Evolutionary conservation across 2,888 invertebrate species (phyloP).

Genomic region (Aleiodes leptofemur): DNA sequence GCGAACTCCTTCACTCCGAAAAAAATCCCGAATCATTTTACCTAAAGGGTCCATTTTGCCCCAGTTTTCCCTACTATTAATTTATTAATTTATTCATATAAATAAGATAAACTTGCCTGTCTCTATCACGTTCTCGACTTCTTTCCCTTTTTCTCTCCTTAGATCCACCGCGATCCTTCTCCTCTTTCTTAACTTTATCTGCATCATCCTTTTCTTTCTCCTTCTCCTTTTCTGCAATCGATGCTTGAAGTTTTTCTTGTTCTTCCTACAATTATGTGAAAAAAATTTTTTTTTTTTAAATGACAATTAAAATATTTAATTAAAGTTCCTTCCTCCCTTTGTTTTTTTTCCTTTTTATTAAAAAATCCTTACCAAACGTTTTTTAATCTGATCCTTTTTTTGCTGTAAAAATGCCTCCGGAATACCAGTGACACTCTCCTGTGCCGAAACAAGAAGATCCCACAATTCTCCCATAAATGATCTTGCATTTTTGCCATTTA

Average conservation of each 20-base stretch:
- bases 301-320: constrained; percentile 46
- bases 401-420: constrained; percentile 95
- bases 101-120: constrained; percentile 61
- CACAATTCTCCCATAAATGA: constrained; percentile 99
- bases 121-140: constrained; percentile 72
- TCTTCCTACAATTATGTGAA: constrained; percentile 79
- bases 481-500: constrained; percentile 97
- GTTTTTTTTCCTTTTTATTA: constrained; percentile 12
- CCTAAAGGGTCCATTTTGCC: too few relatives aligned
- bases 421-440: constrained; percentile 96
- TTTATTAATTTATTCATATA: too few relatives aligned
- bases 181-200: constrained; percentile 61
- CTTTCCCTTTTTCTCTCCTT: constrained; percentile 74
- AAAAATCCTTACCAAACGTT: constrained; percentile 82
- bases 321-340: constrained; percentile 6
- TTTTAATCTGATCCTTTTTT: constrained; percentile 97
- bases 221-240: constrained; percentile 76
- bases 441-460: constrained; percentile 95
- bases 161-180: constrained; percentile 70
- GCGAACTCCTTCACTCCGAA: too few relatives aligned
- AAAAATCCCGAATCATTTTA: too few relatives aligned
- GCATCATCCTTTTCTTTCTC: constrained; percentile 75
- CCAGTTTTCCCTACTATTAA: too few relatives aligned
- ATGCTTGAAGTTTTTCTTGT: constrained; percentile 84
- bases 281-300: too few relatives aligned